Conservation (phyloP, 2,888 invertebrate genomes). For the Pardosa pseudoannulata region DNA sequence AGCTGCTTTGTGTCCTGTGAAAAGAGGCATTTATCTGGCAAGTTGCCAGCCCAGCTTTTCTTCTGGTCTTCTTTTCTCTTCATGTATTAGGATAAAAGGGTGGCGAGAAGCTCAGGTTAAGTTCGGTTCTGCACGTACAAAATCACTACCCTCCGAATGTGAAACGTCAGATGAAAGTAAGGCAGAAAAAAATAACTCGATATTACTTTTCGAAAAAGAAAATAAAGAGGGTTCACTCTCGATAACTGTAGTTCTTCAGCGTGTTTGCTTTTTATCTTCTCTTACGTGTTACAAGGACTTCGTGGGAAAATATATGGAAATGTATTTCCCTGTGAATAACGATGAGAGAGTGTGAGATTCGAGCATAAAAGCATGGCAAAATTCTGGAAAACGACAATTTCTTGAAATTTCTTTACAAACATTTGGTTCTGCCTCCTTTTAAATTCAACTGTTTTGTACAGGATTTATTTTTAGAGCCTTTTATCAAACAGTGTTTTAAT, state of each 20-base stretch:
- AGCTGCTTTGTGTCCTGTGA: slow-evolving; percentile 22
- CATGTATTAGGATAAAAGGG: slow-evolving; percentile 37
- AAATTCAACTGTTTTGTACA: no score
- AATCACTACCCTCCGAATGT: slow-evolving; percentile 40
- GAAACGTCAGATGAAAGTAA: slow-evolving; percentile 37
- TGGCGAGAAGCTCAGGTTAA: slow-evolving; percentile 50
- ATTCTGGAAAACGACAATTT: slow-evolving; percentile 23
- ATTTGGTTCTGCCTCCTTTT: background rate
- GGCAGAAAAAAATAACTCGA: slow-evolving; percentile 49
- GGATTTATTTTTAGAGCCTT: no score
- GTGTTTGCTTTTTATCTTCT: slow-evolving; percentile 6
- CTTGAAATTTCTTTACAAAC: background rate
- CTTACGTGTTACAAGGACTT: background rate
- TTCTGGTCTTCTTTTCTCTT: slow-evolving; percentile 20
- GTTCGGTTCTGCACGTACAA: slow-evolving; percentile 28
- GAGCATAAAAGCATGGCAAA: slow-evolving; percentile 23
- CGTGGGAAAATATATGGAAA: slow-evolving; percentile 64
- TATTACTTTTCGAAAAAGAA: slow-evolving; percentile 55
- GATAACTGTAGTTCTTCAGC: slow-evolving; percentile 23
- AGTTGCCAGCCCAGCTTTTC: slow-evolving; percentile 31
- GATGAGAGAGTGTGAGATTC: slow-evolving; percentile 30
- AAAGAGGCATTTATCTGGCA: slow-evolving; percentile 36
- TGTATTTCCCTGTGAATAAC: slow-evolving; percentile 55
- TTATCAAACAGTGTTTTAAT: no score
- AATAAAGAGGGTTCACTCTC: slow-evolving; percentile 43